Evolutionary conservation across 2,888 invertebrate species (phyloP), one percentile per base, ranked within the genome.

Genomic region (Caradrina clavipalpis): DNA sequence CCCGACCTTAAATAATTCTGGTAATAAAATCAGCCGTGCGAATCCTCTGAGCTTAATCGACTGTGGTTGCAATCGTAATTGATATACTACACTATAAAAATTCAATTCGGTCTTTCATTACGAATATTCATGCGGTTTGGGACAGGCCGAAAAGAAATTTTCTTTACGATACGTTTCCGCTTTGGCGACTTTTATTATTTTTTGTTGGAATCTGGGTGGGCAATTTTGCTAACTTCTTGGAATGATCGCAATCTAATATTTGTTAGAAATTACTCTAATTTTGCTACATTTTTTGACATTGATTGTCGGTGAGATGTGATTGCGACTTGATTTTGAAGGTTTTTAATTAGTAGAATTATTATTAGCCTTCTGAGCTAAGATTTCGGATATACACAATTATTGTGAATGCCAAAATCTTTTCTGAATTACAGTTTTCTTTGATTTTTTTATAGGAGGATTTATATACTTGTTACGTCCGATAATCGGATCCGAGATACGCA

Each of bases 11-110:
- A 88, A 85, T 90, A 87, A 91, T 89, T 80, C 63, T 70, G 81
- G 87, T 89, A 81, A 88, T 91, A 89, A 90, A 90, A 83, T 63
- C 88, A 88, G 74, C 87, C 80, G 79, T 78, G 89, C 90, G 89
- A 71, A 86, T 84, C 88, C 77, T 75, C 65, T 59, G 76, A 63
- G 81, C 81, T 88, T 86, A 90, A 90, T 90, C 88, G 87, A 82
- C 83, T 88, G 84, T 82, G 72, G 79, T 70, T 53, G 72, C 57
- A 60, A 55, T 63, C 59, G 65, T 81, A 78, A 84, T 83, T 81
- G 74, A 80, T 77, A 80, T 70, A 76, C 73, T 80, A 47, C 60
- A 82, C 78, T 73, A 79, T 78, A 81, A 81, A 83, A 79, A 83
- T 72, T 77, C 76, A 77, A 79, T 86, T 81, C 69, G 72, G 74